A percentile compares a stretch with the other conserved stretches of the same genome.
Conservation (phyloP, 2,113 vertebrate genomes). For the Hemicordylus capensis region DNA sequence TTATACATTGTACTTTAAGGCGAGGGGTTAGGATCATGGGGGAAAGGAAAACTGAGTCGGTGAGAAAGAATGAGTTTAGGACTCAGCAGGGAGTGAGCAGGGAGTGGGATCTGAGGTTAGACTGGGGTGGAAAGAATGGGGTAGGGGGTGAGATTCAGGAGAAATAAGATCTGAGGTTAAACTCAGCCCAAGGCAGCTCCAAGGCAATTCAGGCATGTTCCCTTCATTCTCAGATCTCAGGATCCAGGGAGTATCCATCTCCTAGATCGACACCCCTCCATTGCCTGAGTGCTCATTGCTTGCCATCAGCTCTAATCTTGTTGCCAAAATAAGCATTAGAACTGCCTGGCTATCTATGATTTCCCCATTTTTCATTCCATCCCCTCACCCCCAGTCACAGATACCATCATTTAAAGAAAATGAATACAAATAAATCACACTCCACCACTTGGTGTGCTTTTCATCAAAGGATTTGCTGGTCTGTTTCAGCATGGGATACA, state of each 20-base stretch:
- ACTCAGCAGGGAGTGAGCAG: no score
- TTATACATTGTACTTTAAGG: no score
- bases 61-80: no score
- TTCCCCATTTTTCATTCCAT: neutral
- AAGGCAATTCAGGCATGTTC: neutral
- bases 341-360: neutral
- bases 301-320: neutral
- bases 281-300: neutral
- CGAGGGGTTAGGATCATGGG: no score
- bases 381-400: neutral
- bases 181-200: neutral
- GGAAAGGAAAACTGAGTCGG: no score
- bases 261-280: neutral
- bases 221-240: neutral
- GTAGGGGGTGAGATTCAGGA: no score
- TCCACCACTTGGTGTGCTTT: slow-evolving; percentile 37
- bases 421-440: slow-evolving; percentile 43
- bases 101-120: no score
- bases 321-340: slow-evolving; percentile 36
- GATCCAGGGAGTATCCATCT: neutral
- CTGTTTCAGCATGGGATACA: slow-evolving; percentile 21
- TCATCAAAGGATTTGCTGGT: slow-evolving; percentile 56
- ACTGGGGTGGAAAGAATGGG: no score
- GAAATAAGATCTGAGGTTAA: no score
- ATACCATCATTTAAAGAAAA: slow-evolving; percentile 26